These are phyloP conservation scores for Fissipunctia ypsillon DNA, from an alignment of 2,888 invertebrate species.

Conservation along the genomic window DNA sequence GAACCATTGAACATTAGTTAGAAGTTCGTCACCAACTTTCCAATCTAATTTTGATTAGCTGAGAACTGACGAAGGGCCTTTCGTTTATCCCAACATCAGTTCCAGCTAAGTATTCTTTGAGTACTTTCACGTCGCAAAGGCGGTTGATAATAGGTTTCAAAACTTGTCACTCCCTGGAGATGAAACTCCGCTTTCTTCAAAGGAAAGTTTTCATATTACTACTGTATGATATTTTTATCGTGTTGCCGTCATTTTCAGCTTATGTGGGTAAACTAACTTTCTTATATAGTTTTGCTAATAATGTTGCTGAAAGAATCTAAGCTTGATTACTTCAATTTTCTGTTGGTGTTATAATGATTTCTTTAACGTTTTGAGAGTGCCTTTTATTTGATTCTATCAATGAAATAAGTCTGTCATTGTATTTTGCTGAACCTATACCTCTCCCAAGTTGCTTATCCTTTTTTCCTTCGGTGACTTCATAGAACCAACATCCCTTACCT, in stretches of 20 bases:
- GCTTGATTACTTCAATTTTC: background rate
- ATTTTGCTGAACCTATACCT: background rate
- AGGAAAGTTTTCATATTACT: conserved; percentile 3
- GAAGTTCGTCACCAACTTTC: conserved; percentile 1
- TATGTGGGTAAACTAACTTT: background rate
- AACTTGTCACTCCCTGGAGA: conserved; percentile 24
- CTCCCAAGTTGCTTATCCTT: background rate
- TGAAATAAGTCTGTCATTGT: too few species aligned
- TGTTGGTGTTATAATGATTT: background rate
- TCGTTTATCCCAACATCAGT: background rate
- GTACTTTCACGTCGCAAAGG: conserved; percentile 28
- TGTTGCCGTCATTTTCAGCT: background rate
- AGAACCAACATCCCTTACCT: too few species aligned
- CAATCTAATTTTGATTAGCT: conserved; percentile 14
- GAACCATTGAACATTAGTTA: background rate
- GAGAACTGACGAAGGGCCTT: conserved; percentile 15
- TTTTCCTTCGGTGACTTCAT: background rate
- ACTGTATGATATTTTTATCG: conserved; percentile 1
- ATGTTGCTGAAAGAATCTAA: background rate
- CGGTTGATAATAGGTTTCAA: conserved; percentile 27
- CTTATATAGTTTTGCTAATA: background rate
- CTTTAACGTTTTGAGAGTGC: too few species aligned
- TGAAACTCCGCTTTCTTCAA: conserved; percentile 10
- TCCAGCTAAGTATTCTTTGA: conserved; percentile 33
- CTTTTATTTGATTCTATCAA: too few species aligned